Base-by-base conservation (phyloP, 2,797 vertebrate genomes). In the Gouania willdenowi region DNA sequence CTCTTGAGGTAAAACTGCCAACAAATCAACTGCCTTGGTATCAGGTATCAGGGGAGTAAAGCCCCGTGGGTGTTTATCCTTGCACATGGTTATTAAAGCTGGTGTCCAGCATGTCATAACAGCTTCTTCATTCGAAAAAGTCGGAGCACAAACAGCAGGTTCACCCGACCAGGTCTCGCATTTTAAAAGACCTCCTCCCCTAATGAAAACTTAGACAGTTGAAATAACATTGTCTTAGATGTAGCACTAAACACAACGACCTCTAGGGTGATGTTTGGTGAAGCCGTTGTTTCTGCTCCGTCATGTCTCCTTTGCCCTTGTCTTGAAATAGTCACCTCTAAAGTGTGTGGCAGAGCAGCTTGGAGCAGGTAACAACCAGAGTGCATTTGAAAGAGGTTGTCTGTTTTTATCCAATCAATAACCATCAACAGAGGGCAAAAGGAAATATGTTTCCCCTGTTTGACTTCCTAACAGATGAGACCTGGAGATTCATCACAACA, bases 81-180 rank as follows among this genome's bases (percentile, higher is more conserved):
- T 6, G 17, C 41, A 73, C 42, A 26, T 6, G 12, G 58, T 57
- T 60, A 59, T 66, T 77, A 77, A 73, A 72, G 74, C 63, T 29
- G 56, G 43, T 72, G 75, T 75, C 60, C 53, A 58, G 67, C 66
- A 77, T 39, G 43, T 77, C 66, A 66, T 75, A 70, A 72, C 84
- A 41, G 56, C 43, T 38, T 57, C 13, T 44, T 65, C 43, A 49
- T 41, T 57, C 56, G 48, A 48, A 64, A 46, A 42, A 41, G 43
- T 58, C 39, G 12, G 32, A 50, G 19, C 36, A 71, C 71, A 75
- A 74, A 77, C 53, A 61, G 49, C 50, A 35, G 34, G 72, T 52
- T 48, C 61, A 62, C 45, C 69, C 57, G 76, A 70, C 51, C 60
- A 53, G 38, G 39, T 69, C 55, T 47, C 54, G 54, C 72, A 49